Evolutionary conservation across 1,140 invertebrate genomes (phyloP).

Genomic region (Drosophila suzukii): DNA sequence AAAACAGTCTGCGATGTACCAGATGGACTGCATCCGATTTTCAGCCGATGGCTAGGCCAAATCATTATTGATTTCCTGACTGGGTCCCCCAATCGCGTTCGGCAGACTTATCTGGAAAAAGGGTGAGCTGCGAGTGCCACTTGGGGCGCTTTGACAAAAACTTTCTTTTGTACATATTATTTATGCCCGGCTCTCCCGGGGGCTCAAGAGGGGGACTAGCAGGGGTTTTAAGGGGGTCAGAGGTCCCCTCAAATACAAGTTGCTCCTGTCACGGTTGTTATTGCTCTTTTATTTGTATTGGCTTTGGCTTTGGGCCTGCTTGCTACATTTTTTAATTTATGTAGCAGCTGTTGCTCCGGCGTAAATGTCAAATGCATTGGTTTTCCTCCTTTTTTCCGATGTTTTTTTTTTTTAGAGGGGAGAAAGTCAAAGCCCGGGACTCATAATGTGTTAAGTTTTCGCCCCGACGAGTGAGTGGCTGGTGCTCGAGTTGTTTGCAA

Average conservation of each 20-base stretch:
- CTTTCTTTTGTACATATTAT: conserved; percentile 71
- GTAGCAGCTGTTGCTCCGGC: conserved; percentile 60
- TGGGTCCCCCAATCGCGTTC: conserved; percentile 36
- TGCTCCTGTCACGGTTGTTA: conserved; percentile 23
- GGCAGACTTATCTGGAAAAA: conserved; percentile 55
- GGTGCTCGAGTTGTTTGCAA: conserved; percentile 77
- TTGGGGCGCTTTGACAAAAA: conserved; percentile 76
- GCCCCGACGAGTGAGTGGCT: conserved; percentile 58
- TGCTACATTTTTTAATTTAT: conserved; percentile 67
- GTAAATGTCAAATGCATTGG: conserved; percentile 77
- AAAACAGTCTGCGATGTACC: background rate
- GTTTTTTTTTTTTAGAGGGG: background rate
- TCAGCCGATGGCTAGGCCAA: conserved; percentile 40
- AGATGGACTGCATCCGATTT: background rate
- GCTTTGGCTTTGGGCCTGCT: conserved; percentile 8
- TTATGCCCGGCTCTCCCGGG: conserved; percentile 53
- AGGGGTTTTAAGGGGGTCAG: background rate
- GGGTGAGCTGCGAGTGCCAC: conserved; percentile 70
- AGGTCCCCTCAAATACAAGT: conserved; percentile 42
- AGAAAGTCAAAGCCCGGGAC: conserved; percentile 43
- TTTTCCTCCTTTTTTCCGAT: conserved; percentile 5
- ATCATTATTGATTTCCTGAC: conserved; percentile 76
- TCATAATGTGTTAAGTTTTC: conserved; percentile 82
- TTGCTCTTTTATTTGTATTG: conserved; percentile 53
- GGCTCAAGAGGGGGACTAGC: conserved; percentile 4